Conservation (phyloP, 1,140 invertebrate genomes). For the Cephus cinctus region DNA sequence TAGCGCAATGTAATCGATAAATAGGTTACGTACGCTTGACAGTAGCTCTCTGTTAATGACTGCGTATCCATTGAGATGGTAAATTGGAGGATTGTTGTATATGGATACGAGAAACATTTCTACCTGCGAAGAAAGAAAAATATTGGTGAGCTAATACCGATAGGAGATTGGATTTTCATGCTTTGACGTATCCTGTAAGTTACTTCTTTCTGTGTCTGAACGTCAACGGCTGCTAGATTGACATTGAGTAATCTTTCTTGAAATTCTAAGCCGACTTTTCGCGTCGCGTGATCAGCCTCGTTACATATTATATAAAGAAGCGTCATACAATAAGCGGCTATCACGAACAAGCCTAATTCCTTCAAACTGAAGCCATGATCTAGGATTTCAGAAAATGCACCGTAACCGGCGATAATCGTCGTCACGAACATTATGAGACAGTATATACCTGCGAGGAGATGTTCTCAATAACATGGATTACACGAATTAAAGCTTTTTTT, state of each 20-base stretch:
- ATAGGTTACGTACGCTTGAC: constrained; percentile 58
- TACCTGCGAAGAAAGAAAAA: constrained; percentile 43
- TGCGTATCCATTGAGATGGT: constrained; percentile 69
- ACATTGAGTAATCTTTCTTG: constrained; percentile 65
- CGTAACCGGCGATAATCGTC: constrained; percentile 67
- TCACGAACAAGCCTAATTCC: constrained; percentile 66
- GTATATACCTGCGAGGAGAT: constrained; percentile 54
- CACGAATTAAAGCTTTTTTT: too few species aligned
- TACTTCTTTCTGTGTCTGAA: constrained; percentile 60
- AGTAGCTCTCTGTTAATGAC: constrained; percentile 69
- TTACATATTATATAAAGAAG: constrained; percentile 69
- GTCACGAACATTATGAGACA: constrained; percentile 69
- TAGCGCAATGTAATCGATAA: too few species aligned
- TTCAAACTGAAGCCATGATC: constrained; percentile 68
- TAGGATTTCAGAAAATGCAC: constrained; percentile 66
- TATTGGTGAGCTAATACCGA: too few species aligned
- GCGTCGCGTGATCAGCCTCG: constrained; percentile 65
- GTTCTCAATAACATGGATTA: neutral
- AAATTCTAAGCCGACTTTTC: constrained; percentile 66
- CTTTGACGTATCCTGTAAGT: neutral
- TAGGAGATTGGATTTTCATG: too few species aligned
- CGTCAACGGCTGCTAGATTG: constrained; percentile 62
- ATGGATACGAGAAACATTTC: constrained; percentile 73
- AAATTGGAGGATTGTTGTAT: constrained; percentile 67
- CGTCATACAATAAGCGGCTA: constrained; percentile 67